These are phyloP conservation scores for Sebastolobus altivelis DNA, from an alignment of 2,797 vertebrate species.

Conservation along the genomic window DNA sequence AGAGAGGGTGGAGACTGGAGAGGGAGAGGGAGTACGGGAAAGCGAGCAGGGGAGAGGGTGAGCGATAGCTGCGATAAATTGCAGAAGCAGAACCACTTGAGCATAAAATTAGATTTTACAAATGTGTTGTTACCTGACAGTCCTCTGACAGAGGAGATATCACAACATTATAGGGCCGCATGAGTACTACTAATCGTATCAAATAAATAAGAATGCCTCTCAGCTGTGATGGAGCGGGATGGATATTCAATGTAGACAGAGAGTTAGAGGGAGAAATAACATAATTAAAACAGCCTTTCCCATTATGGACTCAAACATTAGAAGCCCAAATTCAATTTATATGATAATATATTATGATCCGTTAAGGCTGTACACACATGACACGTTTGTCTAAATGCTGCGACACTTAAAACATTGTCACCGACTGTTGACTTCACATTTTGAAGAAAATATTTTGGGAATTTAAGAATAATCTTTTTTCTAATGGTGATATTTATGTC, in stretches of 20 bases:
- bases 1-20: constrained; percentile 76
- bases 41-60: constrained; percentile 62
- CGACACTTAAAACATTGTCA: constrained; percentile 29
- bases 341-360: constrained; percentile 75
- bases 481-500: background rate
- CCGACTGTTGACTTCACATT: constrained; percentile 28
- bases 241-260: constrained; percentile 69
- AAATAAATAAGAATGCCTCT: constrained; percentile 84
- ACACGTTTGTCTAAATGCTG: constrained; percentile 49
- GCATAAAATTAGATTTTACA: constrained; percentile 93
- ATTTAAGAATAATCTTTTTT: background rate
- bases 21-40: constrained; percentile 52
- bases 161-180: constrained; percentile 82
- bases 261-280: constrained; percentile 66
- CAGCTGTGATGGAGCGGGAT: constrained; percentile 68
- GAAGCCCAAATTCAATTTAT: constrained; percentile 80
- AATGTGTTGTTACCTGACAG: constrained; percentile 90
- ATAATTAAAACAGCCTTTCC: constrained; percentile 81
- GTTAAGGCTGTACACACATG: constrained; percentile 52
- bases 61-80: constrained; percentile 86
- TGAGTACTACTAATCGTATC: constrained; percentile 86
- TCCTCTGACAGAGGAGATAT: constrained; percentile 87
- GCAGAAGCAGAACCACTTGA: constrained; percentile 88
- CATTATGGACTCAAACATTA: constrained; percentile 79
- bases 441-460: background rate